Evolutionary conservation across 2,888 invertebrate genomes (phyloP).

Genomic region (Cryptus viduatorius): DNA sequence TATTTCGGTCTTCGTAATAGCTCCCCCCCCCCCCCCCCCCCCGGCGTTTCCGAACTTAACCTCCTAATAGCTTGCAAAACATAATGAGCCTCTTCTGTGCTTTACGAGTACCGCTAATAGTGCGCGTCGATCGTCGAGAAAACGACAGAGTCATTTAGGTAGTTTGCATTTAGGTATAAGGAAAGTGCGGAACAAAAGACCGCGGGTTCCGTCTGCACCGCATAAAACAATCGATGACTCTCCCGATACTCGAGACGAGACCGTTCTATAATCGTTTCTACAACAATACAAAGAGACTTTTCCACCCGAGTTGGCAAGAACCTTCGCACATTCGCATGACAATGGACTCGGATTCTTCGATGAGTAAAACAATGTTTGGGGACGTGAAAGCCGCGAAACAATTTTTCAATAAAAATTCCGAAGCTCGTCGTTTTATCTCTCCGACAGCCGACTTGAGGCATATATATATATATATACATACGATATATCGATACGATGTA

Average conservation of each 20-base stretch:
- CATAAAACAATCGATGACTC: too few relatives aligned
- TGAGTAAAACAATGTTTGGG: conserved; percentile 27
- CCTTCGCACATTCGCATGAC: not conserved
- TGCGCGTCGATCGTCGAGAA: not conserved
- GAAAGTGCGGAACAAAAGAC: too few relatives aligned
- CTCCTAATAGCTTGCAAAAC: too few relatives aligned
- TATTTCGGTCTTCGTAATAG: too few relatives aligned
- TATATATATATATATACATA: not conserved
- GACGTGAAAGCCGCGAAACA: conserved; percentile 69
- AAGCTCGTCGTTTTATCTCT: too few relatives aligned
- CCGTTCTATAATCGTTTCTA: not conserved
- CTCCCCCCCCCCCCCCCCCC: too few relatives aligned
- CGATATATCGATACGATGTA: too few relatives aligned
- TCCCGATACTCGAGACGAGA: too few relatives aligned
- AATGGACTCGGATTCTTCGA: conserved; percentile 2
- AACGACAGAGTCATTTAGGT: conserved; percentile 2
- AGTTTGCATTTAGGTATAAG: too few relatives aligned
- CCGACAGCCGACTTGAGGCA: not conserved
- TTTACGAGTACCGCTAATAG: not conserved
- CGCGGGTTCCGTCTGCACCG: too few relatives aligned
- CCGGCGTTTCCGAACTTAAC: too few relatives aligned
- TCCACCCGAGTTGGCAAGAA: not conserved
- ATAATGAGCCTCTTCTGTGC: too few relatives aligned
- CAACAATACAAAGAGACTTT: not conserved
- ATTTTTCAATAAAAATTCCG: conserved; percentile 43